Percentiles rank a stretch among this genome's conserved stretches.
Evolutionary conservation across 2,113 vertebrate genomes (phyloP).

Genomic region (Ginglymostoma cirratum): DNA sequence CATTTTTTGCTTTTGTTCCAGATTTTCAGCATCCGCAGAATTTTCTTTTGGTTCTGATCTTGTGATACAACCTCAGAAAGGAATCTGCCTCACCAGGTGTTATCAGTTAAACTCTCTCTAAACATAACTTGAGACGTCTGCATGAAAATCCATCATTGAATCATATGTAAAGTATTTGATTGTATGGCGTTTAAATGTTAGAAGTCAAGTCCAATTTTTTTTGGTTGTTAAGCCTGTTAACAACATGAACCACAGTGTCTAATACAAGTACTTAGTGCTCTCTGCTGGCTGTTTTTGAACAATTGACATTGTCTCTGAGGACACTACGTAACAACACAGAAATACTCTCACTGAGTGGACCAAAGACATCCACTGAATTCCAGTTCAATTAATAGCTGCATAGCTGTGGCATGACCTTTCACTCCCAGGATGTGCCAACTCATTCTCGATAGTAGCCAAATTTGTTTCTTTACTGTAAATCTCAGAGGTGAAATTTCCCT

Average conservation of each 20-base stretch:
- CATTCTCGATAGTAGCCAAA: neutral
- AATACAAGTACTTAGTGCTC: neutral
- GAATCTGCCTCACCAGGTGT: neutral
- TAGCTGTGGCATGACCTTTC: neutral
- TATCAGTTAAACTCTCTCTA: neutral
- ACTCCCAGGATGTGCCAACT: too few species aligned
- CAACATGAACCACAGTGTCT: neutral
- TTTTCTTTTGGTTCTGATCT: neutral
- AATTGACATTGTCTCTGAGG: neutral
- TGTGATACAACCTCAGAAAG: neutral
- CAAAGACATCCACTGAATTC: neutral
- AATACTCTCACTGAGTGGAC: neutral
- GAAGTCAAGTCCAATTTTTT: neutral
- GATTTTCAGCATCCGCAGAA: too few species aligned
- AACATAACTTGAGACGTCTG: neutral
- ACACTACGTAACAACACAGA: neutral
- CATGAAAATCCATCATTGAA: neutral
- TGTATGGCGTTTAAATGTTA: neutral
- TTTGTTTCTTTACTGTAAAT: neutral
- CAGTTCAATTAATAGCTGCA: neutral
- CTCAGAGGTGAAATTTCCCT: neutral
- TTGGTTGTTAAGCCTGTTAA: neutral
- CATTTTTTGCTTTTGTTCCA: too few species aligned
- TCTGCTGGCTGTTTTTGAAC: slow-evolving; percentile 1
- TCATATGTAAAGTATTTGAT: too few species aligned